Evolutionary conservation across 2,113 vertebrate species (phyloP).

Genomic region (Platichthys stellatus): DNA sequence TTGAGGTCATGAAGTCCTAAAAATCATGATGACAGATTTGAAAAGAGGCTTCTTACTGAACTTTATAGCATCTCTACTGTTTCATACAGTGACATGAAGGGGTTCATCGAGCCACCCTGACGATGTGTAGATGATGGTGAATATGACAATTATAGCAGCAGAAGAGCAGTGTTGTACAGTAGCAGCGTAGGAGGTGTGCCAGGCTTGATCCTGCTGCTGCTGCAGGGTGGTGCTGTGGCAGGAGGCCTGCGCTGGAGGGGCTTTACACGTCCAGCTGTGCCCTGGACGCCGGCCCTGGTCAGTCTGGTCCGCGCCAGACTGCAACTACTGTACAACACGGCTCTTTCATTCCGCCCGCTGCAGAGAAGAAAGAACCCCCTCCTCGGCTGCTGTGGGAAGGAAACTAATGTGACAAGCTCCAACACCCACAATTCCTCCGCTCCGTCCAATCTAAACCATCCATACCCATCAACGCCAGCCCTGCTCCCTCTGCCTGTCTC

Average conservation of each 20-base stretch:
- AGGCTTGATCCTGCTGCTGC: conserved; percentile 30
- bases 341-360: conserved; percentile 57
- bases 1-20: not conserved
- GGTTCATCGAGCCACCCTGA: too few relatives aligned
- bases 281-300: conserved; percentile 16
- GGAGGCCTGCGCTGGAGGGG: conserved; percentile 27
- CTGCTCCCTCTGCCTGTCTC: conserved; percentile 6
- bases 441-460: conserved; percentile 37
- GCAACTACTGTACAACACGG: conserved; percentile 42
- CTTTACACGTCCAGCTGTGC: conserved; percentile 40
- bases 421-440: conserved; percentile 49
- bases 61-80: not conserved
- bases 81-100: not conserved
- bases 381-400: conserved; percentile 34
- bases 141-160: not conserved
- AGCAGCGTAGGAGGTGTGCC: conserved; percentile 41
- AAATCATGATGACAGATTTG: not conserved
- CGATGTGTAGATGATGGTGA: too few relatives aligned
- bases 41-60: not conserved
- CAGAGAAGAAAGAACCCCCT: conserved; percentile 30
- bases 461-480: conserved; percentile 16
- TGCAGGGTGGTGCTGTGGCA: conserved; percentile 28
- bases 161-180: conserved; percentile 32
- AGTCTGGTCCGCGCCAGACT: not conserved
- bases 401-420: conserved; percentile 66